A percentile compares a stretch with the other conserved stretches of the same genome.
Conservation (phyloP, 2,113 vertebrate species). For the Ursus arctos region DNA sequence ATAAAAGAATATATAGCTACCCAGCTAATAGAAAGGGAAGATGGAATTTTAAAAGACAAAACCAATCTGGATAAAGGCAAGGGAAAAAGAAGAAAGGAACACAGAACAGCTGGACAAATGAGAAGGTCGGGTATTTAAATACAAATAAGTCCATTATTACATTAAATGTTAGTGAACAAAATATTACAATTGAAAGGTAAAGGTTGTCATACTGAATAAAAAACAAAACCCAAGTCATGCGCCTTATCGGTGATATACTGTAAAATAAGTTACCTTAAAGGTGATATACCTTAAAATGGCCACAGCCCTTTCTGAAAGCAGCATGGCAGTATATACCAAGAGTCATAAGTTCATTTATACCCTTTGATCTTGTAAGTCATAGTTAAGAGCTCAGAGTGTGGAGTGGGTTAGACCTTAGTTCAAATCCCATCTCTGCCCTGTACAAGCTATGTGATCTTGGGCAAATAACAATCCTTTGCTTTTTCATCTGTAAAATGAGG, state of each 20-base stretch:
- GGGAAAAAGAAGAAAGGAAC: background rate
- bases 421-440: background rate
- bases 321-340: background rate
- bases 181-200: slow-evolving; percentile 2
- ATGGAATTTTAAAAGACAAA: slow-evolving; percentile 21
- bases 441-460: background rate
- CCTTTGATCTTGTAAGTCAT: background rate
- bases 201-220: background rate
- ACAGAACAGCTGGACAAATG: background rate
- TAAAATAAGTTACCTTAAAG: background rate
- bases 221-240: background rate
- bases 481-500: background rate
- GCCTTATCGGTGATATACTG: background rate
- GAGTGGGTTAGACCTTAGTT: background rate
- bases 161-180: slow-evolving; percentile 26
- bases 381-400: background rate
- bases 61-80: background rate
- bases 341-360: background rate
- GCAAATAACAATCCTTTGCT: background rate
- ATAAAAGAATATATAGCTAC: background rate
- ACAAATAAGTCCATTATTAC: background rate
- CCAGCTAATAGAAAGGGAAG: background rate
- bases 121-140: slow-evolving; percentile 7
- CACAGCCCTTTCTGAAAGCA: background rate
- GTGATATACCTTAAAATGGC: background rate